Percentiles rank a stretch among this genome's conserved stretches.
Evolutionary conservation across 2,113 vertebrate species (phyloP).

Genomic region (Xyrauchen texanus): DNA sequence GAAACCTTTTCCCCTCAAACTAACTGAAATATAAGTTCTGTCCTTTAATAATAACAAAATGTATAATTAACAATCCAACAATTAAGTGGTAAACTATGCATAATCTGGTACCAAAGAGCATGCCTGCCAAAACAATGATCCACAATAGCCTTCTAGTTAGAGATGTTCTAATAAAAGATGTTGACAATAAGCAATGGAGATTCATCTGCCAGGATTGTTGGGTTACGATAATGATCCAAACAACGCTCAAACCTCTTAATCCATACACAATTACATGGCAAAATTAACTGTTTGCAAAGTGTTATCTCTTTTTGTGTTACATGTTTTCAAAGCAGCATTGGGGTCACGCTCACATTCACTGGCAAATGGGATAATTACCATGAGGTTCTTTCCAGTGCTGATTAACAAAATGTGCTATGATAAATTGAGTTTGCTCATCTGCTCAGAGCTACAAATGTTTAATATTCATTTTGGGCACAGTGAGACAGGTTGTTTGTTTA

Average conservation of each 20-base stretch:
- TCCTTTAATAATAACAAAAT: no score
- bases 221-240: slow-evolving; percentile 6
- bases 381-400: slow-evolving; percentile 24
- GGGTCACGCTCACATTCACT: background rate
- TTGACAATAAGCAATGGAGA: slow-evolving; percentile 1
- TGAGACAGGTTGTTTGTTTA: no score
- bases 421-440: slow-evolving; percentile 20
- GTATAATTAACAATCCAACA: background rate
- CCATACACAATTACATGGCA: slow-evolving; percentile 54
- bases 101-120: slow-evolving; percentile 9
- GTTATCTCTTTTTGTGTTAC: slow-evolving; percentile 55
- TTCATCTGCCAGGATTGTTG: background rate
- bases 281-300: slow-evolving; percentile 37
- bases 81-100: background rate
- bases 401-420: slow-evolving; percentile 13
- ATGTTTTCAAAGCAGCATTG: slow-evolving; percentile 37
- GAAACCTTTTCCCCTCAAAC: background rate
- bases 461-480: no score
- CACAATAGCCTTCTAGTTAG: slow-evolving; percentile 9
- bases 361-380: slow-evolving; percentile 7
- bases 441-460: background rate
- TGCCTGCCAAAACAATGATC: slow-evolving; percentile 7
- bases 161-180: background rate
- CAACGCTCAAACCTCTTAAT: slow-evolving; percentile 46
- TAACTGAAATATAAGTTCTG: background rate